phyloP scores from a whole-genome alignment of 2,113 vertebrate genomes.

The Noctilio leporinus region DNA sequence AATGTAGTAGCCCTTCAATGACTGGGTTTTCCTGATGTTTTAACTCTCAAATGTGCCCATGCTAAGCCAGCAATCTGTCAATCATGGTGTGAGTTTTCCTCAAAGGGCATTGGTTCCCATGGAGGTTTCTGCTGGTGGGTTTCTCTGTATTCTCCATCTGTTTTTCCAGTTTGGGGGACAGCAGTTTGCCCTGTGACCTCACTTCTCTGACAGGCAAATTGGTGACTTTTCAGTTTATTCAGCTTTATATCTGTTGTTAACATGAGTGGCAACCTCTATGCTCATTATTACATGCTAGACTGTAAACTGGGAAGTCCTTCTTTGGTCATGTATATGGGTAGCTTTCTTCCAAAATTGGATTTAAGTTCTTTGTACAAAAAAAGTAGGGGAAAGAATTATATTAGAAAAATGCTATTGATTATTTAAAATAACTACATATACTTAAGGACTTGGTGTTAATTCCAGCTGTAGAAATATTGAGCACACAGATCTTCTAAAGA shows the following conservation, averaged over 20 bases:
- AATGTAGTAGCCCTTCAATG: neutral
- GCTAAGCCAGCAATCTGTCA: neutral
- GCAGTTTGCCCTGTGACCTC: neutral
- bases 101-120: too few relatives aligned
- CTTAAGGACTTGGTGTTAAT: neutral
- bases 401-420: slow-evolving; percentile 19
- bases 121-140: neutral
- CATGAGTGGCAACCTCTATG: neutral
- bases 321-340: neutral
- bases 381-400: neutral
- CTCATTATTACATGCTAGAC: neutral
- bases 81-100: neutral
- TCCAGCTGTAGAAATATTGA: neutral
- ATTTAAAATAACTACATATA: slow-evolving; percentile 2
- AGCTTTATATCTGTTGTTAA: neutral
- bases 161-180: neutral
- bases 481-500: neutral
- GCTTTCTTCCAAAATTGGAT: neutral
- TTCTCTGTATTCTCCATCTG: neutral
- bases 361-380: neutral
- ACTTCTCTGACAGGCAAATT: neutral
- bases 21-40: neutral
- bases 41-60: neutral
- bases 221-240: neutral
- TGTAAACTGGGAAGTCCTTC: neutral